These are phyloP conservation scores for Sympetrum striolatum DNA, from an alignment of 2,888 invertebrate genomes.

Conservation along the genomic window DNA sequence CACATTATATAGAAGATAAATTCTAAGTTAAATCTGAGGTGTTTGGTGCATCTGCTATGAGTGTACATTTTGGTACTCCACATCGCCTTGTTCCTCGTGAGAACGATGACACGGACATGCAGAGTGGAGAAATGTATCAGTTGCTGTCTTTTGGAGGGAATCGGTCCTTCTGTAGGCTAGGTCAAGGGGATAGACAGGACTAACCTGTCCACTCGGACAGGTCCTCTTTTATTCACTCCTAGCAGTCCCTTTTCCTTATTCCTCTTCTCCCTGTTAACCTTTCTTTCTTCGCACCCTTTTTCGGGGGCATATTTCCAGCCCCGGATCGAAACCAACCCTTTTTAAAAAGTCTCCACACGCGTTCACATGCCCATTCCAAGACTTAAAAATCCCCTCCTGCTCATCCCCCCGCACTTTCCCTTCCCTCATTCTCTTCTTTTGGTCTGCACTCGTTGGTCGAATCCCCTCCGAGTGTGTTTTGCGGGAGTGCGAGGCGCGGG, in stretches of 20 bases:
- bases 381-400: background rate
- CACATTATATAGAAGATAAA: too few species aligned
- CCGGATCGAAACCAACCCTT: background rate
- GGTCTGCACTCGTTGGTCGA: background rate
- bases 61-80: too few species aligned
- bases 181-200: background rate
- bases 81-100: background rate
- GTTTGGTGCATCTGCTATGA: too few species aligned
- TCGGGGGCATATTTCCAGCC: background rate
- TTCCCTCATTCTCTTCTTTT: background rate
- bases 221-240: background rate
- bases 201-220: background rate
- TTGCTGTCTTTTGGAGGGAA: background rate
- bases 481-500: background rate
- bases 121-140: background rate
- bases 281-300: background rate
- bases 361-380: slow-evolving; percentile 6
- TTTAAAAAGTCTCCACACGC: background rate
- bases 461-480: background rate
- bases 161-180: background rate
- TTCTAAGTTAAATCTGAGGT: too few species aligned
- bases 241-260: background rate
- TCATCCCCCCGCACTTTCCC: background rate
- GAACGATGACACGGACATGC: background rate
- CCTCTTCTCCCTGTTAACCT: background rate